These are phyloP conservation scores for Tenualosa thibaudeaui DNA, from an alignment of 2,797 vertebrate genomes.

Conservation along the genomic window DNA sequence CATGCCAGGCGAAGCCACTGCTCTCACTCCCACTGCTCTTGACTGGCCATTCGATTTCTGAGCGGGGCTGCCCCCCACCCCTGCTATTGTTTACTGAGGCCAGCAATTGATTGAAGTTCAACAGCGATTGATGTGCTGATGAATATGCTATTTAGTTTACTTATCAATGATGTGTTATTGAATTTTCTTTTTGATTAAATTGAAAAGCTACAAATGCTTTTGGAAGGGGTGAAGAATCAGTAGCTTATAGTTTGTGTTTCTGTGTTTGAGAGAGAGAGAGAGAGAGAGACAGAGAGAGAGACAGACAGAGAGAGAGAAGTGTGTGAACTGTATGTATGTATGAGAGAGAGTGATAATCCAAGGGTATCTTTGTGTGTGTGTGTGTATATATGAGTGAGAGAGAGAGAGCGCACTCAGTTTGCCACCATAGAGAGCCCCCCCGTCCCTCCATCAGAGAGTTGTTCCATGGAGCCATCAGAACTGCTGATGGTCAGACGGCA, in stretches of 20 bases:
- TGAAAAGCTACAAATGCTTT: not conserved
- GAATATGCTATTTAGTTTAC: not conserved
- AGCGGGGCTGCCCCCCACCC: not conserved
- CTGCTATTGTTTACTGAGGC: not conserved
- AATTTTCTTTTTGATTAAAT: not conserved
- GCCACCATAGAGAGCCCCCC: not conserved
- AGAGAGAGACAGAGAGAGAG: not conserved
- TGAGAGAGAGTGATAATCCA: not conserved
- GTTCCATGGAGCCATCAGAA: not conserved
- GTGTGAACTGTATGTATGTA: not conserved
- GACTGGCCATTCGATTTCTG: not conserved
- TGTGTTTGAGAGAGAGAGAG: not conserved
- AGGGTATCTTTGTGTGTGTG: not conserved
- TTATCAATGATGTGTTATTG: not conserved
- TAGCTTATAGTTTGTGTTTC: not conserved
- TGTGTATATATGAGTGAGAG: not conserved
- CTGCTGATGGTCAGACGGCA: not conserved
- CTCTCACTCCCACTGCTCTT: not conserved
- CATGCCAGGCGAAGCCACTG: not conserved
- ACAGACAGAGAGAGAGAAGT: not conserved
- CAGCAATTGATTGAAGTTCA: not conserved
- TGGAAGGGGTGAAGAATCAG: not conserved
- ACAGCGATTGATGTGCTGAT: not conserved
- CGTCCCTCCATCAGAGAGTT: not conserved
- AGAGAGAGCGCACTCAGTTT: not conserved